Evolutionary conservation across 2,113 vertebrate species (phyloP).

Genomic region (Butastur rufipennis): DNA sequence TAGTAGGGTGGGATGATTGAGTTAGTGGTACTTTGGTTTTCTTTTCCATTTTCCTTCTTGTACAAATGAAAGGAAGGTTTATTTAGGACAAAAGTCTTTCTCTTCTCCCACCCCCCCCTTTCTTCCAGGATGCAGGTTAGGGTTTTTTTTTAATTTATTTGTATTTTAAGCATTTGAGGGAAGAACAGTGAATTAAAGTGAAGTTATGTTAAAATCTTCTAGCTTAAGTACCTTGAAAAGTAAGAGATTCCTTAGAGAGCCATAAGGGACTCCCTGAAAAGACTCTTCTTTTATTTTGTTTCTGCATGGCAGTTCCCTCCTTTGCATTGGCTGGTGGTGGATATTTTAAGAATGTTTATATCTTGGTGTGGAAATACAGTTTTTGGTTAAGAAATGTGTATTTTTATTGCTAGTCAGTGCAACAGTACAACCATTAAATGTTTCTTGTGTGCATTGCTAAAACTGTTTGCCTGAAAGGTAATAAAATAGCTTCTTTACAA

Average conservation of each 20-base stretch:
- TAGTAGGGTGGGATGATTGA: background rate
- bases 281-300: slow-evolving; percentile 13
- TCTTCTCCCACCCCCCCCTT: too few species aligned
- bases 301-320: slow-evolving; percentile 63
- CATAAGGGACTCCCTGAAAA: slow-evolving; percentile 3
- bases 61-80: background rate
- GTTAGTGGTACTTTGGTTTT: background rate
- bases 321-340: slow-evolving; percentile 61
- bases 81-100: background rate
- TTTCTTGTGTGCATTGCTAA: background rate
- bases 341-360: slow-evolving; percentile 23
- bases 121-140: background rate
- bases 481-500: background rate
- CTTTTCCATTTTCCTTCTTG: background rate
- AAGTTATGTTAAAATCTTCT: background rate
- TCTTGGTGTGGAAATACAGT: background rate
- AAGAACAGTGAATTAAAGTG: background rate
- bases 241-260: background rate
- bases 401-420: background rate
- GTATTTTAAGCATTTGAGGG: background rate
- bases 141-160: background rate
- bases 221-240: background rate
- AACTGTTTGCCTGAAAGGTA: slow-evolving; percentile 1
- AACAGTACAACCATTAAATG: background rate
- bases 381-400: slow-evolving; percentile 28